Conservation (phyloP, 2,888 invertebrate species). For the Deilephila elpenor region DNA sequence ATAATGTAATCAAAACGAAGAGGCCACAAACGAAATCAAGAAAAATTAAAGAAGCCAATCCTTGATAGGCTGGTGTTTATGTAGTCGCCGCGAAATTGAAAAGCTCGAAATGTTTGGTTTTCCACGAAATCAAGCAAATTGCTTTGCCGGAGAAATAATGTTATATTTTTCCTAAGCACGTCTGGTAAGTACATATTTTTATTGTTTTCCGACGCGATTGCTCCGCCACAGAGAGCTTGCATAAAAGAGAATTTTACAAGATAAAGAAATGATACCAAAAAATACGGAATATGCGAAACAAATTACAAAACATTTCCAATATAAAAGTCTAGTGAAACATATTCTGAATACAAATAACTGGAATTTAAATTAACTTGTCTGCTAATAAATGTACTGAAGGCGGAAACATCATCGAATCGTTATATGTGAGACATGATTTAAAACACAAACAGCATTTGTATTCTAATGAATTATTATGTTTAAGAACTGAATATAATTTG, state of each 20-base stretch:
- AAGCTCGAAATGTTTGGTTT: conserved; percentile 1
- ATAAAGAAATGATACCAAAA: not conserved
- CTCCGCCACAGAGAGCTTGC: not conserved
- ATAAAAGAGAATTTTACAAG: not conserved
- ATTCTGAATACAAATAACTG: not conserved
- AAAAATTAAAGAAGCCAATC: conserved; percentile 18
- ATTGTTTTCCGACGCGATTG: not conserved
- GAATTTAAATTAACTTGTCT: not conserved
- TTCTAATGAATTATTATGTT: not conserved
- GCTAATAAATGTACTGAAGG: not conserved
- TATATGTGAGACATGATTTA: not conserved
- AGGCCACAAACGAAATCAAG: conserved; percentile 2
- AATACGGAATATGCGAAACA: not conserved
- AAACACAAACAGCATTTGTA: not conserved
- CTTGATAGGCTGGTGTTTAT: conserved; percentile 10
- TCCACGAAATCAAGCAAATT: conserved; percentile 2
- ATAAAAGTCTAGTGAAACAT: not conserved
- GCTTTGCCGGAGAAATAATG: not conserved
- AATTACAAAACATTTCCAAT: too few species aligned
- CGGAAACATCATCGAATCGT: not conserved
- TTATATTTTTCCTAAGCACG: not conserved
- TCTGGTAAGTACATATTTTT: not conserved
- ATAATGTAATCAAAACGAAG: not conserved
- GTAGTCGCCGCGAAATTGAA: conserved; percentile 6
- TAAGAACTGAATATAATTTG: not conserved